These are phyloP conservation scores for Gisinianus flammeolus DNA, from an alignment of 2,888 invertebrate species.

Conservation along the genomic window DNA sequence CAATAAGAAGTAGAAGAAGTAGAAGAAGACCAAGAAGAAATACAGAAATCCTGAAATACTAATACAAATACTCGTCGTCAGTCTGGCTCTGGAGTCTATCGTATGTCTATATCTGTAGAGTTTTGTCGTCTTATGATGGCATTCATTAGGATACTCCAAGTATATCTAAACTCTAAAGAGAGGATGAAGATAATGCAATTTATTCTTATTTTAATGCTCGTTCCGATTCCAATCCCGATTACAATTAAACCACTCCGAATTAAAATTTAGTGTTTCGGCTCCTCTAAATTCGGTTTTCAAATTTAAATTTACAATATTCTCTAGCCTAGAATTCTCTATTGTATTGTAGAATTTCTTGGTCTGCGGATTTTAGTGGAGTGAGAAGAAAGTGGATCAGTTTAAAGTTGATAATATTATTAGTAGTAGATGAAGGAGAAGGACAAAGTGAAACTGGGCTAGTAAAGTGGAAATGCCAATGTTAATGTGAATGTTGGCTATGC, in stretches of 20 bases:
- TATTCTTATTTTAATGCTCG: too few species aligned
- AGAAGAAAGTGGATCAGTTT: not conserved
- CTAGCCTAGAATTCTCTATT: too few species aligned
- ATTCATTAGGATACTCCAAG: too few species aligned
- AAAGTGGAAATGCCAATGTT: not conserved
- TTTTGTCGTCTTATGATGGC: not conserved
- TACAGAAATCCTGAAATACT: not conserved
- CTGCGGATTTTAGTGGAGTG: too few species aligned
- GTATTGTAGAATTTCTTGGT: too few species aligned
- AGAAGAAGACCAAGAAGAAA: not conserved
- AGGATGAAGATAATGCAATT: not conserved
- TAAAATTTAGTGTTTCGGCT: not conserved
- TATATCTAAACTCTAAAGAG: not conserved
- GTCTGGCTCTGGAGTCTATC: not conserved
- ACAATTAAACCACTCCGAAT: too few species aligned
- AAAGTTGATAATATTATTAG: not conserved
- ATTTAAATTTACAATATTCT: not conserved
- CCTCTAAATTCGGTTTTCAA: not conserved
- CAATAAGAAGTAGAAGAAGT: not conserved
- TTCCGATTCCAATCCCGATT: not conserved
- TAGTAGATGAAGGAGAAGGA: not conserved
- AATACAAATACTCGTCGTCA: too few species aligned
- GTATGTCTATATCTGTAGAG: not conserved
- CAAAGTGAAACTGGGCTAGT: not conserved
- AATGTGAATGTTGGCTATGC: not conserved